These are phyloP conservation scores for Cecidostiba fungosa DNA, from an alignment of 2,888 invertebrate species.

Conservation along the genomic window DNA sequence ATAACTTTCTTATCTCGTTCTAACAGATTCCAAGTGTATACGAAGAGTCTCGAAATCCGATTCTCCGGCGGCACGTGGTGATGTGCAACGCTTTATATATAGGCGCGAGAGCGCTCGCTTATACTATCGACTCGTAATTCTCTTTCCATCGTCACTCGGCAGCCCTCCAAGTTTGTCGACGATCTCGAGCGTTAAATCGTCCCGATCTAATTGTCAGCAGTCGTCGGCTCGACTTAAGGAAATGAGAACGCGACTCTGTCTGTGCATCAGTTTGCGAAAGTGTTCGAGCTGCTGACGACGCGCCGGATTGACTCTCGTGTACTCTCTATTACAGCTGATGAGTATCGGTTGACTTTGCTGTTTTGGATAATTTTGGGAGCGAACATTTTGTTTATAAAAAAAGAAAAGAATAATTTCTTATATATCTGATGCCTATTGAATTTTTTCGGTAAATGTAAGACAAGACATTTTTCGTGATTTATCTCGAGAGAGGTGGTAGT, in stretches of 20 bases:
- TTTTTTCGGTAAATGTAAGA: background rate
- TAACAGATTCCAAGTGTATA: conserved; percentile 53
- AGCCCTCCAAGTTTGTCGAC: conserved; percentile 48
- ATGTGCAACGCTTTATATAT: background rate
- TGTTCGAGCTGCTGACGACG: background rate
- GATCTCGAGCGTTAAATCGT: conserved; percentile 57
- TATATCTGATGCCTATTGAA: too few species aligned
- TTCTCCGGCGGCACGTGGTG: conserved; percentile 15
- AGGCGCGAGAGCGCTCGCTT: background rate
- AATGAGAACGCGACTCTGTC: conserved; percentile 23
- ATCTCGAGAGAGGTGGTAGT: background rate
- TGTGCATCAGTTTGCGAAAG: background rate
- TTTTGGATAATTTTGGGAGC: too few species aligned
- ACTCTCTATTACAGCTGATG: too few species aligned
- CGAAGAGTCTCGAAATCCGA: conserved; percentile 45
- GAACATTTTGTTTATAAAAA: too few species aligned
- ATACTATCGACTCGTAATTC: conserved; percentile 57
- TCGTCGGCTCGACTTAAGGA: conserved; percentile 33
- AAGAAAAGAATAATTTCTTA: background rate
- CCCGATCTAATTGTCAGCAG: conserved; percentile 54
- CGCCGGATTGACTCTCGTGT: background rate
- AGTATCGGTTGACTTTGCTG: too few species aligned
- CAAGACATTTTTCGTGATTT: background rate
- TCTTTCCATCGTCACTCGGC: conserved; percentile 16
- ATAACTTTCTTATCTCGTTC: conserved; percentile 59